Evolutionary conservation across 2,888 invertebrate species (phyloP).

Genomic region (Limnephilus lunatus): DNA sequence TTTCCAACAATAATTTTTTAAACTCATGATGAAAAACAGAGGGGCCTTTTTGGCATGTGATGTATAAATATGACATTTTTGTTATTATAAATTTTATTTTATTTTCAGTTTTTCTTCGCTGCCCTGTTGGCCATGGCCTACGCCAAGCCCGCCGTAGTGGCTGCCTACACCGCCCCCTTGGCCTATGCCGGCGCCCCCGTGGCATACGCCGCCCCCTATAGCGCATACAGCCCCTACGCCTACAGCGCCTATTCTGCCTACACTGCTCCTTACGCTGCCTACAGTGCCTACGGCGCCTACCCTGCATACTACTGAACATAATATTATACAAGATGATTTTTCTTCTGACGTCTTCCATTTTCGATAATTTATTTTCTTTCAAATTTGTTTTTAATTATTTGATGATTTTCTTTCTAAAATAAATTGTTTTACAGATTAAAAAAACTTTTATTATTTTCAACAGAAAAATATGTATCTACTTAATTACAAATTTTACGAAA

Average conservation of each 20-base stretch:
- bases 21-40: no score
- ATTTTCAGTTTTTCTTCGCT: slow-evolving; percentile 46
- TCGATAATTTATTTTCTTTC: no score
- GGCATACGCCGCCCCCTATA: slow-evolving; percentile 43
- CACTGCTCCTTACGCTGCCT: slow-evolving; percentile 68
- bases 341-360: no score
- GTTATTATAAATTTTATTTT: not conserved
- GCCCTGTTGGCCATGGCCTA: slow-evolving; percentile 57
- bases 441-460: no score
- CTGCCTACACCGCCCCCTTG: slow-evolving; percentile 38
- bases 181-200: slow-evolving; percentile 66
- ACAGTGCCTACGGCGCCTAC: slow-evolving; percentile 56
- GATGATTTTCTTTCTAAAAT: no score
- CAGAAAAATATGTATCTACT: no score
- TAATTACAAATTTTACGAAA: no score
- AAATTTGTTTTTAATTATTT: no score
- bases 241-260: slow-evolving; percentile 60
- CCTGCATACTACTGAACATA: not conserved
- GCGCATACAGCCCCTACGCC: slow-evolving; percentile 56
- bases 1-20: no score
- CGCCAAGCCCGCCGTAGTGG: slow-evolving; percentile 53
- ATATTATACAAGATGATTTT: no score
- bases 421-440: no score
- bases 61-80: not conserved
- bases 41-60: no score